phyloP scores from a whole-genome alignment of 1,140 invertebrate species.

The Drosophila nannoptera region DNA sequence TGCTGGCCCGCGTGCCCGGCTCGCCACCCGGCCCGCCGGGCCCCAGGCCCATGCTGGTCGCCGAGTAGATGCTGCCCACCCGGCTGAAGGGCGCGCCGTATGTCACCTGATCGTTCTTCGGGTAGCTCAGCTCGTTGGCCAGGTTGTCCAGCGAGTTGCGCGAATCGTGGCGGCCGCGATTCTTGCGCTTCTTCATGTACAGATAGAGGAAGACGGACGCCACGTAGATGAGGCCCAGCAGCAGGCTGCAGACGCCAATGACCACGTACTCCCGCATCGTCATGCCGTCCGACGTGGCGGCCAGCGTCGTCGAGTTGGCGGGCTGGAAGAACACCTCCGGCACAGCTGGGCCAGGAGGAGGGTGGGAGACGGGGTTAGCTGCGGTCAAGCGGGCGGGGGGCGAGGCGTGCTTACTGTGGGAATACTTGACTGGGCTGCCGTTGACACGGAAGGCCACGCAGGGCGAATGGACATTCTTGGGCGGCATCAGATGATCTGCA shows the following conservation, averaged over 20 bases:
- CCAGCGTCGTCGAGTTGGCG: constrained; percentile 82
- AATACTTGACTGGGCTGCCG: constrained; percentile 85
- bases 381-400: neutral
- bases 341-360: constrained; percentile 81
- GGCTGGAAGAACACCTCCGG: constrained; percentile 88
- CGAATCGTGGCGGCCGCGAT: constrained; percentile 55
- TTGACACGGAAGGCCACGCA: constrained; percentile 91
- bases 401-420: constrained; percentile 82
- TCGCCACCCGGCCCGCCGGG: constrained; percentile 50
- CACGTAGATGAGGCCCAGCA: constrained; percentile 90
- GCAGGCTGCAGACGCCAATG: constrained; percentile 88
- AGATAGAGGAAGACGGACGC: constrained; percentile 90
- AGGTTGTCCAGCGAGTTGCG: constrained; percentile 67
- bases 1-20: constrained; percentile 54
- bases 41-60: constrained; percentile 54
- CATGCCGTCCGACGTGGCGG: constrained; percentile 80
- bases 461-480: constrained; percentile 84
- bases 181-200: constrained; percentile 83
- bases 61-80: constrained; percentile 69
- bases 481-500: constrained; percentile 59
- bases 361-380: neutral
- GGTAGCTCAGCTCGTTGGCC: constrained; percentile 71
- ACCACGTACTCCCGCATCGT: constrained; percentile 87
- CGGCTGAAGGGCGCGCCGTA: constrained; percentile 69
- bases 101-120: constrained; percentile 77